Evolutionary conservation across 2,888 invertebrate genomes (phyloP).

Genomic region (Nemapogon koenigi): DNA sequence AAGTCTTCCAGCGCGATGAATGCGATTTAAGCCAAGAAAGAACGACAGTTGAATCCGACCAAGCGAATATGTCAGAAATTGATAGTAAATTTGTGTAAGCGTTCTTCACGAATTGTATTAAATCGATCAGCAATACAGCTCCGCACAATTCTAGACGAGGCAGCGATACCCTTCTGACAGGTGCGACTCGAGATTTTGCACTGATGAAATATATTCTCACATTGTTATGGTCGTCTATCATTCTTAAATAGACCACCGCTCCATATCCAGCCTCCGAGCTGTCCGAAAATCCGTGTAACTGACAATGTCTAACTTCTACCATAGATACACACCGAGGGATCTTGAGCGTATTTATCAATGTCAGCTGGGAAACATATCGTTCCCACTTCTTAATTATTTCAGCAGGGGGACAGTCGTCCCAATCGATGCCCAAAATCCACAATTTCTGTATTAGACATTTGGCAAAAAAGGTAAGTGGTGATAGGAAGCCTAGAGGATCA

Average conservation of each 20-base stretch:
- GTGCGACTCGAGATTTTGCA: constrained; percentile 13
- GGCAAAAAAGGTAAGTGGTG: background rate
- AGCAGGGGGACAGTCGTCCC: background rate
- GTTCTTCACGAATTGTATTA: background rate
- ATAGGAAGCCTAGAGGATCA: constrained; percentile 1
- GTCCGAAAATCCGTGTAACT: constrained; percentile 13
- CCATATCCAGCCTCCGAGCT: constrained; percentile 13
- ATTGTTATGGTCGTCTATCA: background rate
- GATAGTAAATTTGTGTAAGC: background rate
- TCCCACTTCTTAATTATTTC: background rate
- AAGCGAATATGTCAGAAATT: background rate
- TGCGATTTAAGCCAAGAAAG: background rate
- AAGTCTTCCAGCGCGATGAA: background rate
- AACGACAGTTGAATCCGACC: background rate
- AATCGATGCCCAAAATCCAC: background rate
- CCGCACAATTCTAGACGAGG: constrained; percentile 6
- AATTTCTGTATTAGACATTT: background rate
- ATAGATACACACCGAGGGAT: background rate
- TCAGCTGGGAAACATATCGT: background rate
- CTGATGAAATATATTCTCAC: background rate
- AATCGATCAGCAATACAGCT: background rate
- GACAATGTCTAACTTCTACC: background rate
- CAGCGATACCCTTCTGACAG: constrained; percentile 6
- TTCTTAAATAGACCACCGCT: constrained; percentile 10
- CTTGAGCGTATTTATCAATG: background rate